These are phyloP conservation scores for Paraescarpia echinospica DNA, from an alignment of 1,140 invertebrate species.

Conservation along the genomic window DNA sequence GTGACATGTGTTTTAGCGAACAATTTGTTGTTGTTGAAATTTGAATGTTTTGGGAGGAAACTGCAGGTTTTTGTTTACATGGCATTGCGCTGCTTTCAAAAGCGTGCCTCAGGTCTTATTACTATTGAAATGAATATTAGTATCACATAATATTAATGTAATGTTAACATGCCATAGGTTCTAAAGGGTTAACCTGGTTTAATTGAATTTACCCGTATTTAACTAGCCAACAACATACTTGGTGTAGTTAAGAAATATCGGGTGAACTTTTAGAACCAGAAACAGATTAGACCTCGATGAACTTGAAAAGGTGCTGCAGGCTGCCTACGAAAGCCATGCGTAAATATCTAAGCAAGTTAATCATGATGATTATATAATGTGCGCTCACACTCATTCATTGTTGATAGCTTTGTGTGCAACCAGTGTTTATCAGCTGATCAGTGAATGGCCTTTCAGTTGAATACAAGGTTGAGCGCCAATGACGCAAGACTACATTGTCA, in stretches of 20 bases:
- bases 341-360: not conserved
- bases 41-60: no score
- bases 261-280: not conserved
- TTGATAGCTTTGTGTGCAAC: not conserved
- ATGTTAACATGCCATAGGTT: no score
- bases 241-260: not conserved
- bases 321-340: not conserved
- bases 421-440: not conserved
- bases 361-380: not conserved
- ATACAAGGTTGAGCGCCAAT: not conserved
- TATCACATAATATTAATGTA: no score
- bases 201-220: no score
- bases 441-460: not conserved
- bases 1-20: no score
- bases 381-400: not conserved
- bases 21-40: no score
- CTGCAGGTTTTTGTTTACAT: no score
- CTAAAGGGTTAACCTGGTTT: no score
- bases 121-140: no score
- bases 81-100: no score
- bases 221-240: not conserved
- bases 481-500: not conserved
- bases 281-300: not conserved
- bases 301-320: not conserved
- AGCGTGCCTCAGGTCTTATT: no score